Base-by-base conservation (phyloP, 2,797 vertebrate genomes). In the Lepilemur septentrionalis region DNA sequence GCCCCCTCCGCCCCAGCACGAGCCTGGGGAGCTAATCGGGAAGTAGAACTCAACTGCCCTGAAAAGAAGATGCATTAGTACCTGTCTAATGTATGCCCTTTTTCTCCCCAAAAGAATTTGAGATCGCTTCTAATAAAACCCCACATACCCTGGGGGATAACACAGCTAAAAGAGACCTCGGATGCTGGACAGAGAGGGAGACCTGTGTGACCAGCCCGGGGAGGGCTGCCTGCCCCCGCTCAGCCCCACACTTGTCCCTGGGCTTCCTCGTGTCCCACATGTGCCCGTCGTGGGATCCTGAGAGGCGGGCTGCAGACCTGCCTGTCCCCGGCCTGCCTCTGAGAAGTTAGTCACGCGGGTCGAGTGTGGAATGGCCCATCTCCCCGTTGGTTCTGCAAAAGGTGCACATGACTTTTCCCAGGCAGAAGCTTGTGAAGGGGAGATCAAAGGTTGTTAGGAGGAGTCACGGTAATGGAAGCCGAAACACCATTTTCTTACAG, bases 201-300 rank as follows among this genome's bases (percentile, higher is more conserved):
- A 61, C 57, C 70, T 38, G 14, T n/a, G 73, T 46, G 43, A 9
- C 65, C 38, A 0, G 30, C 41, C 30, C 30, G n/a, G n/a, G 76
- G 41, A 0, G 0, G 5, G 22, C n/a, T 1, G 14, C 15, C 55
- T 1, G 5, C 70, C 80, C 25, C 10, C 14, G 15, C 30, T 38
- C 61, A 35, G 70, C 69, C 55, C 61, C 57, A 7, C 11, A 4
- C 35, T 7, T 63, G 63, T 57, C 67, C 63, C 63, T 3, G 3
- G 38, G 43, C 70, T 17, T 50, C 86, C 46, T 28, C 2, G 0
- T 12, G 78, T 30, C 69, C 41, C 38, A 0, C 1, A 0, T 11
- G 1, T 30, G 32, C 75, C 50, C 23, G 0, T 20, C 4, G 0
- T 22, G 52, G 23, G 83, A 18, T 14, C 48, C 70, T 0, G 9